These are phyloP conservation scores for Anoplopoma fimbria DNA, from an alignment of 2,113 vertebrate species.

Conservation along the genomic window DNA sequence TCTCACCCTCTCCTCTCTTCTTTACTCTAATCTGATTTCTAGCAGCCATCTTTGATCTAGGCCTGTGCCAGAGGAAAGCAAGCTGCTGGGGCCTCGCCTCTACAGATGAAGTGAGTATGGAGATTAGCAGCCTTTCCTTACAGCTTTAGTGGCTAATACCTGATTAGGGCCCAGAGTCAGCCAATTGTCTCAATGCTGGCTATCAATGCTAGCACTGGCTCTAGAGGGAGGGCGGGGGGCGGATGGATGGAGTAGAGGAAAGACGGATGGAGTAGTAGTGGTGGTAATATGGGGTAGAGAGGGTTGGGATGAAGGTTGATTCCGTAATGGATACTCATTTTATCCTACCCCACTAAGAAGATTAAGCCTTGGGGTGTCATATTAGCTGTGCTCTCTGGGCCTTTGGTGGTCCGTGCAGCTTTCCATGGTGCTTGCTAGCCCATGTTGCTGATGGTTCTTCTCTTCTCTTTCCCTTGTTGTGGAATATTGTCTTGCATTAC, in stretches of 20 bases:
- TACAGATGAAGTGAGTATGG: constrained; percentile 98
- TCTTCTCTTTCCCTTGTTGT: constrained; percentile 11
- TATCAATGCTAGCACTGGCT: constrained; percentile 90
- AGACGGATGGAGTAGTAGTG: constrained; percentile 64
- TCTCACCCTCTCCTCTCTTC: constrained; percentile 82
- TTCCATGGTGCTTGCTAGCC: constrained; percentile 85
- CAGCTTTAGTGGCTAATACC: constrained; percentile 96
- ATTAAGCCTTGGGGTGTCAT: constrained; percentile 98
- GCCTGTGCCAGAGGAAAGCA: constrained; percentile 83
- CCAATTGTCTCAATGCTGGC: constrained; percentile 94
- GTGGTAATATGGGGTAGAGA: constrained; percentile 65
- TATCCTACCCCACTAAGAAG: constrained; percentile 98
- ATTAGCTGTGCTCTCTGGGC: constrained; percentile 96
- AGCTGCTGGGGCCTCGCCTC: constrained; percentile 86
- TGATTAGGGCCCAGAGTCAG: constrained; percentile 94
- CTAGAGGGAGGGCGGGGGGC: constrained; percentile 75
- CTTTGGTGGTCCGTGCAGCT: constrained; percentile 89
- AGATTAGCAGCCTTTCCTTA: constrained; percentile 94
- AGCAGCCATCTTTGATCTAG: constrained; percentile 94
- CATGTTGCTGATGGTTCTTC: constrained; percentile 9
- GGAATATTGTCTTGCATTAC: constrained; percentile 86
- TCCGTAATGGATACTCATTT: constrained; percentile 99
- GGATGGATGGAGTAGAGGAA: constrained; percentile 37
- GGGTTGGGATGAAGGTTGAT: constrained; percentile 93
- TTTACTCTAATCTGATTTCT: constrained; percentile 93